Evolutionary conservation across 2,797 vertebrate genomes (phyloP), one percentile per base, ranked within the genome.

Genomic region (Danio jaintianensis): DNA sequence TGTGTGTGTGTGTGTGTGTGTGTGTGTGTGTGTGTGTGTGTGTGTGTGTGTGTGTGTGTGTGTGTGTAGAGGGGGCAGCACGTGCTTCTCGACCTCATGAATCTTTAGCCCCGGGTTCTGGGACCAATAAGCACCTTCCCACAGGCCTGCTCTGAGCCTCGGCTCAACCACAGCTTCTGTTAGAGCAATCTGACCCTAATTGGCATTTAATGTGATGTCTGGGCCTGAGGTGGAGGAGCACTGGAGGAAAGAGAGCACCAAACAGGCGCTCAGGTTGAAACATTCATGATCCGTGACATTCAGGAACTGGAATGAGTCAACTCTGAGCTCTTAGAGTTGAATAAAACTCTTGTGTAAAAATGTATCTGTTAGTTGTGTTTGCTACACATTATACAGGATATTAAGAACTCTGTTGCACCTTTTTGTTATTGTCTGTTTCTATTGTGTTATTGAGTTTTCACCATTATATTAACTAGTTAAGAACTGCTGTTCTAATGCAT

Each of bases 121-220:
- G 89, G 91, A 91, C 89, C 88, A 92, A 90, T 92, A 92, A 90
- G 88, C 62, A 84, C 80, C 87, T 87, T 93, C 90, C 89, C 89
- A 85, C 67, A 89, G 89, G 90, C 88, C 89, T 87, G 85, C 85
- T 91, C 80, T 80, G 86, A 87, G 88, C 85, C 86, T 84, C 82
- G 74, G 87, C 84, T 84, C 85, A 89, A 82, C 85, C 87, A 87
- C 85, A 91, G 85, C 84, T 83, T 83, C 82, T 85, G 83, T 85
- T 86, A 88, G 86, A 86, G 82, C 87, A 66, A 82, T 88, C 84
- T 81, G 80, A 82, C 74, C 85, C 86, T 92, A 91, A 93, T 93
- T 92, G 89, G 89, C 89, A 89, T 91, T 92, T 92, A 92, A 92
- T 92, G 85, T 83, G 90, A 88, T 91, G 85, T 85, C 86, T 91